Base-by-base conservation (phyloP, 2,797 vertebrate genomes). In the Tenualosa ilisha region DNA sequence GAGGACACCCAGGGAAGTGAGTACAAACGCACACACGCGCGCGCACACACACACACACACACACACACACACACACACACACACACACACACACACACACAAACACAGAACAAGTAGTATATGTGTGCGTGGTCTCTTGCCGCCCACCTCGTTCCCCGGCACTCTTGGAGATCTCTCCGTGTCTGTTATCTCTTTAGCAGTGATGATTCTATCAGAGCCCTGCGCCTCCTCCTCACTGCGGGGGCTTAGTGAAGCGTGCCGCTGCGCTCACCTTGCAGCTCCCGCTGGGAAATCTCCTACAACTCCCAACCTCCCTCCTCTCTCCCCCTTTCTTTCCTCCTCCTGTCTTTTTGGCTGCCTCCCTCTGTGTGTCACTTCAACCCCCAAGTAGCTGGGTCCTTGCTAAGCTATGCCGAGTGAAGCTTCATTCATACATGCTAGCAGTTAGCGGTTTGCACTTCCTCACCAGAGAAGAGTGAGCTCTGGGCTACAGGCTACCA, bases 191-290 rank as follows among this genome's bases (percentile, higher is more conserved):
- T 49, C 46, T 31, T 84, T 15, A 49, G 37, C 40, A 68, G 6
- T 40, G 17, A 31, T 85, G 65, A 54, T 53, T 49, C 40, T 68
- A 65, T 68, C 65, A 68, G 37, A 49, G 75, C 79, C 54, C 40
- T 53, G 37, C 75, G 6, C 5, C 40, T 59, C 72, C 17, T 46
- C 53, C 6, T 59, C n/a, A 15, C 37, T 43, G 53, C 15, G 12
- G n/a, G 22, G 31, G 22, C 46, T 51, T 56, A 56, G 40, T 40
- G 20, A 54, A 75, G 68, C 68, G 91, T 90, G 91, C 91, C 91
- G 89, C 90, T 91, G 91, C 92, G 56, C 63, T 89, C 89, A 92
- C 92, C 89, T 90, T 86, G 68, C 31, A 6, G 68, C 68, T 75
- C 68, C 68, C 68, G 17, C 68, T 75, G 68, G 68, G 68, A 75